phyloP scores from a whole-genome alignment of 92 coral and sea anemone species.

The Phenganax stokvisi region DNA sequence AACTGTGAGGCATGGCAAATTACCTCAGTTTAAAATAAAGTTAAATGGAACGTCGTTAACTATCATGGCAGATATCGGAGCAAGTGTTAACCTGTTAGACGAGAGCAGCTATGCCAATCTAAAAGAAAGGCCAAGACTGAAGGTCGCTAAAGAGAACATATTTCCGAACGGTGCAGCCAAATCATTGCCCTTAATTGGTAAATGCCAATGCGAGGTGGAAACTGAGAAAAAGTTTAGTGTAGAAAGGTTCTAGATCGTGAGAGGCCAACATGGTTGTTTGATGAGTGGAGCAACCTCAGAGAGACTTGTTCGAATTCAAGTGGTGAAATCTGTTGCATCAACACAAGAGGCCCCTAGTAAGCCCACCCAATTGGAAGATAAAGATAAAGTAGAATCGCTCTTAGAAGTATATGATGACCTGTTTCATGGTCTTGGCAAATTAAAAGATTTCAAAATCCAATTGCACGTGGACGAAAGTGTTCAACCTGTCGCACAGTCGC shows the following conservation, averaged over 20 bases:
- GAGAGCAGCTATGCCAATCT: constrained; percentile 10
- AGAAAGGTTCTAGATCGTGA: constrained; percentile 38
- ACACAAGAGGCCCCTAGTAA: background rate
- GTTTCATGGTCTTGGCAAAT: constrained; percentile 59
- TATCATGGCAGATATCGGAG: constrained; percentile 41
- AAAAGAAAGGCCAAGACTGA: constrained; percentile 14
- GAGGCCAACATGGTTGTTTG: constrained; percentile 30
- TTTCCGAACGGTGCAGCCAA: constrained; percentile 20
- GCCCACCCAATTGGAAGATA: no score
- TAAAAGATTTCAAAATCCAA: constrained; percentile 50
- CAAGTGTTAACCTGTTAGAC: constrained; percentile 32
- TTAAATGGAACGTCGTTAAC: constrained; percentile 22
- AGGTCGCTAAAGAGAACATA: constrained; percentile 14
- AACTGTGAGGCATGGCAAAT: no score
- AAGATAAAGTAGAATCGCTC: constrained; percentile 23
- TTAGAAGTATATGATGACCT: constrained; percentile 32
- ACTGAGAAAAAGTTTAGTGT: constrained; percentile 23
- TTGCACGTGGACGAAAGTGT: constrained; percentile 54
- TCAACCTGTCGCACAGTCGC: constrained; percentile 48
- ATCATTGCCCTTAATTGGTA: constrained; percentile 32
- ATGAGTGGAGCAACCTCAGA: constrained; percentile 40
- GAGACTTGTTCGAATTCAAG: constrained; percentile 37
- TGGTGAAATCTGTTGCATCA: constrained; percentile 18
- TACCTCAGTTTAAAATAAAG: background rate
- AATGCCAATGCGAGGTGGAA: constrained; percentile 36